phyloP scores from a whole-genome alignment of 2,113 vertebrate genomes.

The Perca fluviatilis region DNA sequence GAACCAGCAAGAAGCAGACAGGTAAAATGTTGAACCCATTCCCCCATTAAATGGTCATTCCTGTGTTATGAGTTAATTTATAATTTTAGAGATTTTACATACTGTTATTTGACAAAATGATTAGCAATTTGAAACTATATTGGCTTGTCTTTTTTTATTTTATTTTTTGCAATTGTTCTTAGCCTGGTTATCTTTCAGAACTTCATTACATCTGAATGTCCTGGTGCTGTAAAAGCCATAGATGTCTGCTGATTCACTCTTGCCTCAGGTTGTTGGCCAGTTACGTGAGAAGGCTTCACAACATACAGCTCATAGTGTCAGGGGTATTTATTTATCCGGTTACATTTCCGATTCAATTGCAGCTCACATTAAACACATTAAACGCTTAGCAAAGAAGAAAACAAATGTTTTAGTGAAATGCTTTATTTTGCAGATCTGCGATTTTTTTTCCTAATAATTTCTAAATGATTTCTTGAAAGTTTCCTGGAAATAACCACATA shows the following conservation, averaged over 20 bases:
- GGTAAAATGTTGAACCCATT: conserved; percentile 38
- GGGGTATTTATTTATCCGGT: conserved; percentile 44
- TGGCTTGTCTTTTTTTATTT: neutral
- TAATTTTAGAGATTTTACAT: conserved; percentile 56
- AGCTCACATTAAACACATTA: conserved; percentile 16
- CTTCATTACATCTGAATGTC: neutral
- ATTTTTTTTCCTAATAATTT: neutral
- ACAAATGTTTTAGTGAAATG: neutral
- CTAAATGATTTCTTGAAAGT: neutral
- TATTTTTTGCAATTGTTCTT: neutral
- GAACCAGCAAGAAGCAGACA: conserved; percentile 50
- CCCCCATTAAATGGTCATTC: conserved; percentile 51
- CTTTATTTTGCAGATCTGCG: conserved; percentile 33
- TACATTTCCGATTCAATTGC: conserved; percentile 35
- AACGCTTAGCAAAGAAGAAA: conserved; percentile 13
- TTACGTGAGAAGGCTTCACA: conserved; percentile 18
- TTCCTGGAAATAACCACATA: neutral
- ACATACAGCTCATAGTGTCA: neutral
- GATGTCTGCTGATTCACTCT: neutral
- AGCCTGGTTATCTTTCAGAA: conserved; percentile 18
- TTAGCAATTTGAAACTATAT: neutral
- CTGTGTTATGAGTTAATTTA: conserved; percentile 72
- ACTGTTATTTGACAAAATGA: conserved; percentile 25
- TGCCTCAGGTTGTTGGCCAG: conserved; percentile 23
- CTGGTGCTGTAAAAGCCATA: conserved; percentile 29